Base-by-base conservation (phyloP, 2,797 vertebrate species). In the Fratercula arctica region DNA sequence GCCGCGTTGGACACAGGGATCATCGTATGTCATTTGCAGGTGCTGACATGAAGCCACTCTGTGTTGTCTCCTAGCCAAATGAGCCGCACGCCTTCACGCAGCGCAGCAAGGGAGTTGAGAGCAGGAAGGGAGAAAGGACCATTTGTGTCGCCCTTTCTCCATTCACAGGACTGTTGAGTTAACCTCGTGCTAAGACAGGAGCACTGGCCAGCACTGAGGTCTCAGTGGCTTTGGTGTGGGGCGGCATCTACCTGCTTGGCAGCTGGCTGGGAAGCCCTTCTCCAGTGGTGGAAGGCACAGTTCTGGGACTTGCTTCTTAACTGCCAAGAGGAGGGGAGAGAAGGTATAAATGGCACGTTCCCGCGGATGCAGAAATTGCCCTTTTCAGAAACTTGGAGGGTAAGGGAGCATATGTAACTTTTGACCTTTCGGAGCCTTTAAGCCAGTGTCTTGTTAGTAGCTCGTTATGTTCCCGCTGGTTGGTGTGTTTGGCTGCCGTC, bases 391-490 rank as follows among this genome's bases (percentile, higher is more conserved):
- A 63, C 33, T 37, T 39, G 39, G 26, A 68, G 72, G 10, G 41
- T 43, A 11, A 56, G 46, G 50, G 37, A 59, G 15, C n/a, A 24
- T 48, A 48, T 57, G n/a, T 89, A 77, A 91, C 92, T 85, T 87
- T 29, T n/a, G 41, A 76, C 91, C 94, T 97, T 91, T 96, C 16
- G 13, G 78, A 88, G 80, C 77, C 92, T 95, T 91, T 90, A 88
- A 89, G 77, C 74, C 1, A 9, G 9, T 84, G 43, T 90, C 94
- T 95, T 64, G 35, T 72, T 95, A 85, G 92, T 72, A 92, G 94
- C 46, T 74, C 2, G 2, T 91, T 95, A 61, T 51, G 54, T 92
- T 97, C 87, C 57, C 0, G 11, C 91, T 95, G 73, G 61, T 84
- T 89, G 74, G 68, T 51, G 63, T 13, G 43, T 77, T 87, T 60